Evolutionary conservation across 2,797 vertebrate genomes (phyloP), one percentile per base, ranked within the genome.

Genomic region (Emys orbicularis): DNA sequence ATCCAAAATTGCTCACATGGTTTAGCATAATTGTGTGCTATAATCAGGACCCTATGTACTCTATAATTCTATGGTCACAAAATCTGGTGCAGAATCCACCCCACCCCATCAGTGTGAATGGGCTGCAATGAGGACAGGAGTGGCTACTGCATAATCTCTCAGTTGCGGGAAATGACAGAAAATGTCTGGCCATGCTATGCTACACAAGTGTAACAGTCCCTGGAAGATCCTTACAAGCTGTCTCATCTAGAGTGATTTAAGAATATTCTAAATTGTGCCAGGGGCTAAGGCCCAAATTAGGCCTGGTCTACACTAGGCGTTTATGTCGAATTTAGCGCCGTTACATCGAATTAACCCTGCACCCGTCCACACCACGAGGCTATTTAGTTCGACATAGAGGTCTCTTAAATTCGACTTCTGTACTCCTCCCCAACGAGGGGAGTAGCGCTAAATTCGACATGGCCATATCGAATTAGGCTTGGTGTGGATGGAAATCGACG

Each of bases 251-350:
- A 90, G 19, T 44, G 81, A 12, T 12, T 68, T 88, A 1, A 89
- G 93, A 92, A 90, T 96, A 89, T 79, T 93, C 57, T 90, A 94
- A 90, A 65, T 89, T 96, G 90, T 89, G 79, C 80, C 80, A 12
- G 1, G 95, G 93, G 93, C 95, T 90, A 83, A 90, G 47, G 88
- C 94, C 94, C 96, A 97, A 96, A n/a, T 1, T 72, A 96, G n/a
- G n/a, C n/a, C n/a, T n/a, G n/a, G n/a, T n/a, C n/a, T n/a, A n/a
- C n/a, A n/a, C n/a, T n/a, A n/a, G n/a, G n/a, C n/a, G n/a, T n/a
- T n/a, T n/a, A n/a, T n/a, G n/a, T n/a, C n/a, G n/a, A n/a, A n/a
- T n/a, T n/a, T n/a, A n/a, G n/a, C n/a, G n/a, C n/a, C n/a, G n/a
- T n/a, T n/a, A n/a, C n/a, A n/a, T n/a, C n/a, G n/a, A n/a, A n/a